Evolutionary conservation across 2,888 invertebrate genomes (phyloP), one percentile per base, ranked within the genome.

Genomic region (Dione juno): DNA sequence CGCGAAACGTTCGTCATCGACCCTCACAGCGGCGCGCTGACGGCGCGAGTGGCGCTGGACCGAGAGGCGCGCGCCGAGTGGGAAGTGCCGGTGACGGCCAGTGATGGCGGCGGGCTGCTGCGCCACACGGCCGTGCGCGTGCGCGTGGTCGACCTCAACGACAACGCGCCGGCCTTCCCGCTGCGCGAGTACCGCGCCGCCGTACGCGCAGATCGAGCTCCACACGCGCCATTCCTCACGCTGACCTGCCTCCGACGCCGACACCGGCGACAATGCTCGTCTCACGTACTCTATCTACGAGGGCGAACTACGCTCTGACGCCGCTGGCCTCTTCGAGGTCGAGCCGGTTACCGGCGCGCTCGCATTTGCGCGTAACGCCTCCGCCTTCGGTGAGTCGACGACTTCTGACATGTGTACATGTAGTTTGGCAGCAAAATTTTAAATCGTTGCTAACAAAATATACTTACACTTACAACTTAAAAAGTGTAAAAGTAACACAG

Each of bases 71-170:
- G 95, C 77, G 85, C 88, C 76, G 88, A 89, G 79, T 90, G 88
- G 89, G 84, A 82, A 84, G 94, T 98, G 77, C 96, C 96, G 0
- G 94, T 99, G 37, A 94, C 95, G 88, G 98, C 97, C 11, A 95
- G 95, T 43, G 98, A 99, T 89, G 95, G 95, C 52, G 97, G 97
- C 75, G 96, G 97, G 75, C 94, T 95, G 83, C 94, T 96, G 73
- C 96, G 96, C 21, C 96, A 96, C 86, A 94, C 97, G 54, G 94
- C 94, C 43, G 95, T 98, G 75, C 94, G 96, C 85, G 96, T 99
- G 52, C 95, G 95, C 84, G 96, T 99, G 61, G 92, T 94, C 28
- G 98, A 98, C 89, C 94, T 95, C 75, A 98, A 98, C 88, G 98
- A 98, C 85, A 96, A 97, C 87, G 92, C 95, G 65, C 98, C 98